Conservation (phyloP, 2,888 invertebrate species). For the Lasioglossum pauxillum region DNA sequence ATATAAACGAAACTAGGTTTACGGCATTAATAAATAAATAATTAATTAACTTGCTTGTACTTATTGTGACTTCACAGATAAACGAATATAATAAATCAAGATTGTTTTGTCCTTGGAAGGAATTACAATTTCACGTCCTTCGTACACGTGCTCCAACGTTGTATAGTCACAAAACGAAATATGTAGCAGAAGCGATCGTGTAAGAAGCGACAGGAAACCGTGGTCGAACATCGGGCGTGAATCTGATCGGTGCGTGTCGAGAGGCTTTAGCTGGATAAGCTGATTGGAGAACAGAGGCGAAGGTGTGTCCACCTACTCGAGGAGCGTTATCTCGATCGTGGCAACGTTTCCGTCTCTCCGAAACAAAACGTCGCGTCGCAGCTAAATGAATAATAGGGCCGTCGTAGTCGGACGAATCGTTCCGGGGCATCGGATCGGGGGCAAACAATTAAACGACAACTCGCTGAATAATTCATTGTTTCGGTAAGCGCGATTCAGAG, state of each 20-base stretch:
- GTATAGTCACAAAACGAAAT: background rate
- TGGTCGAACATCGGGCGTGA: constrained; percentile 25
- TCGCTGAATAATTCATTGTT: constrained; percentile 58
- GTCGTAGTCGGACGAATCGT: constrained; percentile 16
- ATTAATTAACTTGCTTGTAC: background rate
- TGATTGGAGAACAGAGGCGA: constrained; percentile 59
- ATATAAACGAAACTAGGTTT: too few relatives aligned
- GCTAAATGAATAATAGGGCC: background rate
- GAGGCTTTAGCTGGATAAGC: constrained; percentile 61
- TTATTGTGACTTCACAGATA: background rate
- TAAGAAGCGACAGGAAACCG: background rate
- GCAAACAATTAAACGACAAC: constrained; percentile 51
- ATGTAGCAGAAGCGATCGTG: background rate
- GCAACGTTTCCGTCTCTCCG: background rate
- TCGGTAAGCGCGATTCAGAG: constrained; percentile 40
- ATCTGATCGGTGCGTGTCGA: constrained; percentile 30
- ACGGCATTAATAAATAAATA: too few relatives aligned
- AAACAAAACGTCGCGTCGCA: background rate
- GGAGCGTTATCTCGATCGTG: constrained; percentile 50
- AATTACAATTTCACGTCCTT: background rate
- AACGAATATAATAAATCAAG: background rate
- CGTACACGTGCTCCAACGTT: background rate
- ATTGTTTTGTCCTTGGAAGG: background rate
- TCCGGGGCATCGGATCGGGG: constrained; percentile 7
- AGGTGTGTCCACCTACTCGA: constrained; percentile 52